phyloP scores from a whole-genome alignment of 1,140 invertebrate genomes.

The Belonocnema kinseyi region DNA sequence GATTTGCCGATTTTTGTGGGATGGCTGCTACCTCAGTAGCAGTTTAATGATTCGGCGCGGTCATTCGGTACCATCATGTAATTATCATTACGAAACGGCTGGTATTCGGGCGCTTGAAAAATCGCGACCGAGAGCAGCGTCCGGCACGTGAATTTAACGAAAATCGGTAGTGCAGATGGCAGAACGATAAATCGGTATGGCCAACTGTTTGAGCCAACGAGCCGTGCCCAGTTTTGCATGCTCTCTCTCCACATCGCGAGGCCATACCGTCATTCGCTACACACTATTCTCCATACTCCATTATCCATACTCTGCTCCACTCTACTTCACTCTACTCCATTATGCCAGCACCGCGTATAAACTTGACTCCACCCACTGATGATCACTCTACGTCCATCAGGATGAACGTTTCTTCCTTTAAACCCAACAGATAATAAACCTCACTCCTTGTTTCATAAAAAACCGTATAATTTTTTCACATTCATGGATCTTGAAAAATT shows the following conservation, averaged over 20 bases:
- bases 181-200: constrained; percentile 67
- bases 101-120: constrained; percentile 13
- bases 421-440: constrained; percentile 46
- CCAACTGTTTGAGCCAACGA: constrained; percentile 69
- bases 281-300: constrained; percentile 73
- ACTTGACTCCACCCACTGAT: constrained; percentile 63
- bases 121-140: constrained; percentile 4
- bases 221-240: constrained; percentile 62
- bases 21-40: constrained; percentile 16
- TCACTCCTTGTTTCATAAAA: neutral
- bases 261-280: constrained; percentile 60
- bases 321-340: constrained; percentile 71
- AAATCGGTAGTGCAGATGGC: constrained; percentile 47
- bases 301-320: constrained; percentile 73
- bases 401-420: constrained; percentile 44
- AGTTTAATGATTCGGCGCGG: constrained; percentile 20
- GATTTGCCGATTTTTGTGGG: neutral
- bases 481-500: too few species aligned
- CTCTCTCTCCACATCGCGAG: constrained; percentile 36
- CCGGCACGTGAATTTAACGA: constrained; percentile 43
- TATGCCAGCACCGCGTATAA: constrained; percentile 72
- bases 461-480: too few species aligned
- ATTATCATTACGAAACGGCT: constrained; percentile 26
- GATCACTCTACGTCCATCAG: constrained; percentile 58
- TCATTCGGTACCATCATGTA: constrained; percentile 18